These are phyloP conservation scores for Adoxophyes honmai DNA, from an alignment of 1,140 invertebrate genomes.

Conservation along the genomic window DNA sequence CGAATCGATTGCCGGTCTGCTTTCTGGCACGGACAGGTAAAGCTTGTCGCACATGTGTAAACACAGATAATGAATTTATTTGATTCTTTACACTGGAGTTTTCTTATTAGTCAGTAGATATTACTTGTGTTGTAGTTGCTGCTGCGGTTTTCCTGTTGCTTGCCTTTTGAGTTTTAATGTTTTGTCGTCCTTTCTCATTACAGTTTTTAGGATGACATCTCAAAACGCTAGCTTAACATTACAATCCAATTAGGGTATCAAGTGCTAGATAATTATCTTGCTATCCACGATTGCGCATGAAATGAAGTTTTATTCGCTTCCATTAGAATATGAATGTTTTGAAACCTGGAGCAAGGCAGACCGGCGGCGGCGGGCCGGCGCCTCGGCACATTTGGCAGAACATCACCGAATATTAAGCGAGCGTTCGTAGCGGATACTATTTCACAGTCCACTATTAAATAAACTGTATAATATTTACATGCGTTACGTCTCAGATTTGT, in stretches of 20 bases:
- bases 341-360: slow-evolving; percentile 4
- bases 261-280: too few relatives aligned
- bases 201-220: too few relatives aligned
- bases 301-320: neutral
- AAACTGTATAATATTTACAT: neutral
- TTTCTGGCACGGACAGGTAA: slow-evolving; percentile 13
- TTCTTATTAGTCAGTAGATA: neutral
- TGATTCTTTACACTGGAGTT: neutral
- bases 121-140: too few relatives aligned
- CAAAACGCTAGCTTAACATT: too few relatives aligned
- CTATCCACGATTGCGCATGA: neutral
- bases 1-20: slow-evolving; percentile 20
- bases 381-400: neutral
- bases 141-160: too few relatives aligned
- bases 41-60: slow-evolving; percentile 22
- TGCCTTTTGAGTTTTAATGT: too few relatives aligned
- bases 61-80: slow-evolving; percentile 21
- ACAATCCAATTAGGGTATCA: too few relatives aligned
- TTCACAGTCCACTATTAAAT: neutral
- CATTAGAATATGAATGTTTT: slow-evolving; percentile 6
- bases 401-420: slow-evolving; percentile 1
- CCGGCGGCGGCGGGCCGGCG: neutral
- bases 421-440: neutral
- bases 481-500: neutral
- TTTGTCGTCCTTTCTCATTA: too few relatives aligned